Percentiles rank a stretch among this genome's conserved stretches.
Conservation (phyloP, 2,888 invertebrate species). For the Euphydryas editha region DNA sequence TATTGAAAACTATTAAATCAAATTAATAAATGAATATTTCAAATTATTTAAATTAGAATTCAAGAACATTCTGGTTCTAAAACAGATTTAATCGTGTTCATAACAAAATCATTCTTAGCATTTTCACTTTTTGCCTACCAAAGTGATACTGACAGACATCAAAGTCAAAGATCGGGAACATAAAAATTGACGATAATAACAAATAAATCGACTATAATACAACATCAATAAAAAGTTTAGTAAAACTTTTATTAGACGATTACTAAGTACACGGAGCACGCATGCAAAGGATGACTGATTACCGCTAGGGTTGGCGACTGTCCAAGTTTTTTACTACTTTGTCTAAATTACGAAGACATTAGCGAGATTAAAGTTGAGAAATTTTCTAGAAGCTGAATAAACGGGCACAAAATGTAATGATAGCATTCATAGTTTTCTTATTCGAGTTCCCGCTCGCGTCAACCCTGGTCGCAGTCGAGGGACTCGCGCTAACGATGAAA, state of each 20-base stretch:
- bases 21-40: no score
- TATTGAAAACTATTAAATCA: no score
- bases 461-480: neutral
- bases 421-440: neutral
- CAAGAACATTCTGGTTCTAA: no score
- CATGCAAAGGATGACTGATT: neutral
- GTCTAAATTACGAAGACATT: neutral
- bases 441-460: neutral
- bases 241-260: neutral
- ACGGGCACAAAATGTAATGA: neutral
- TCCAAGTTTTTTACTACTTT: neutral
- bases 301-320: neutral
- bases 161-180: no score
- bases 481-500: constrained; percentile 1
- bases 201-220: neutral
- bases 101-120: no score
- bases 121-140: no score
- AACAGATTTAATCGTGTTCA: no score
- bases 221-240: neutral
- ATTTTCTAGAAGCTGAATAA: neutral
- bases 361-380: neutral
- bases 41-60: no score
- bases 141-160: no score
- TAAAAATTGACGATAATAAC: no score
- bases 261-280: neutral